These are phyloP conservation scores for Bombylius discolor DNA, from an alignment of 2,888 invertebrate genomes.

Conservation along the genomic window DNA sequence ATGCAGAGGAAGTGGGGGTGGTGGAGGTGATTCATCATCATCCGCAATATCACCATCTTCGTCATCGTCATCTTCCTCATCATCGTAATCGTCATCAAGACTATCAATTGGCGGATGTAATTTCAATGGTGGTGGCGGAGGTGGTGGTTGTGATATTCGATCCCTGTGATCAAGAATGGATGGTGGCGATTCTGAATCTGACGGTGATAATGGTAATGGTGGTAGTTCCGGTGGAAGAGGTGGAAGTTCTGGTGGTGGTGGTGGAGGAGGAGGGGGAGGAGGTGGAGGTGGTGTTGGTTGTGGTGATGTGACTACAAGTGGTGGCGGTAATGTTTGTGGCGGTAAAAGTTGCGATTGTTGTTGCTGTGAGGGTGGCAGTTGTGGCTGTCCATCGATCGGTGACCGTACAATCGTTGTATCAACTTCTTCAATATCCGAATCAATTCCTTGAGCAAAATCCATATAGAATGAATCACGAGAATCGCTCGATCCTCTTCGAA, in stretches of 20 bases:
- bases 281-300: conserved; percentile 23
- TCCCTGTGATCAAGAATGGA: conserved; percentile 13
- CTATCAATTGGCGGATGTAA: conserved; percentile 12
- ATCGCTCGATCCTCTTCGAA: conserved; percentile 73
- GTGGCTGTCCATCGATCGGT: conserved; percentile 14
- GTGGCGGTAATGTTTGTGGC: conserved; percentile 29
- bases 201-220: conserved; percentile 30
- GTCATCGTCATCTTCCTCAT: conserved; percentile 1
- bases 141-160: conserved; percentile 1
- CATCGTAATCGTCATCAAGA: conserved; percentile 8
- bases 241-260: neutral
- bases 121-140: conserved; percentile 3
- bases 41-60: conserved; percentile 9
- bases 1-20: neutral
- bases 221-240: conserved; percentile 16
- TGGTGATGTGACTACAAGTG: conserved; percentile 14
- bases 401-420: conserved; percentile 46
- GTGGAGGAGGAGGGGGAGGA: neutral
- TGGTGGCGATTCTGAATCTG: conserved; percentile 22
- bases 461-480: conserved; percentile 80
- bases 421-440: conserved; percentile 79
- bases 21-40: neutral
- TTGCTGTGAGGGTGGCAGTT: conserved; percentile 14
- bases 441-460: conserved; percentile 83
- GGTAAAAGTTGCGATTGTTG: conserved; percentile 18